Evolutionary conservation across 2,888 invertebrate genomes (phyloP).

Genomic region (Dicycla oo): DNA sequence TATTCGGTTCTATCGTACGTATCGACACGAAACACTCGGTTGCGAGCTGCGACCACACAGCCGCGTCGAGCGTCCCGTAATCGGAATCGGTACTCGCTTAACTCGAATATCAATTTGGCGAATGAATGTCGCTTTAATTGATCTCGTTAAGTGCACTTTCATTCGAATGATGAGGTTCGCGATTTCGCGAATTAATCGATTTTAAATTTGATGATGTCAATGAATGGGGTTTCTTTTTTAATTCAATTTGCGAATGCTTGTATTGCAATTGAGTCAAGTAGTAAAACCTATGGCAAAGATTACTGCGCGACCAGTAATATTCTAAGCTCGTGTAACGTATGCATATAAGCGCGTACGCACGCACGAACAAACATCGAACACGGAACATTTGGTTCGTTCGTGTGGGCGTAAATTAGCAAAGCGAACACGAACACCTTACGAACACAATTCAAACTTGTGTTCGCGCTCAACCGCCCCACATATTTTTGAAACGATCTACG

Average conservation of each 20-base stretch:
- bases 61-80: slow-evolving; percentile 53
- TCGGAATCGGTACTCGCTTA: slow-evolving; percentile 68
- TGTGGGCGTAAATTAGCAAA: too few relatives aligned
- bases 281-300: not conserved
- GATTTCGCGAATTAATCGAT: slow-evolving; percentile 71
- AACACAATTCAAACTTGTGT: too few relatives aligned
- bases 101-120: slow-evolving; percentile 71
- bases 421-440: too few relatives aligned
- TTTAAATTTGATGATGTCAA: slow-evolving; percentile 47
- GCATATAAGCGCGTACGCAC: too few relatives aligned
- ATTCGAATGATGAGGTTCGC: slow-evolving; percentile 68
- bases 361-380: too few relatives aligned
- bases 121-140: slow-evolving; percentile 77
- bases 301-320: not conserved
- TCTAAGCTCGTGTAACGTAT: not conserved
- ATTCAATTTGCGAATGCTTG: not conserved
- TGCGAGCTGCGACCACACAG: slow-evolving; percentile 50
- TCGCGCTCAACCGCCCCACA: too few relatives aligned
- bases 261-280: too few relatives aligned
- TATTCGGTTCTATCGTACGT: slow-evolving; percentile 38
- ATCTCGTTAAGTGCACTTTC: slow-evolving; percentile 75
- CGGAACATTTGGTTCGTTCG: too few relatives aligned
- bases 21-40: slow-evolving; percentile 53
- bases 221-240: slow-evolving; percentile 11
- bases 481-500: too few relatives aligned